Base-by-base conservation (phyloP, 2,113 vertebrate genomes). In the Phalacrocorax pelagicus region DNA sequence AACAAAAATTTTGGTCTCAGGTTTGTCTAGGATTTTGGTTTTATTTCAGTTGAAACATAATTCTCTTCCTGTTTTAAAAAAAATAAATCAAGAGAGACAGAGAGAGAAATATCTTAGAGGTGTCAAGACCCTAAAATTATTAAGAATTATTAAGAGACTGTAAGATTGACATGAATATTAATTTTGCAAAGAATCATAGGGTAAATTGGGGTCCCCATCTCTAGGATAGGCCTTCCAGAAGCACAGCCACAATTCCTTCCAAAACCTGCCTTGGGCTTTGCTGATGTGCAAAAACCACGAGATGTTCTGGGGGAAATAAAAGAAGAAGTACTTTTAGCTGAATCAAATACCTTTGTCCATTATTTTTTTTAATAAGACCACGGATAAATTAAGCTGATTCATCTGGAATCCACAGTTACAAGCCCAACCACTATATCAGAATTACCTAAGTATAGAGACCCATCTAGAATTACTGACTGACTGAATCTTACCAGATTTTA, bases 181-280 rank as follows among this genome's bases (percentile, higher is more conserved):
- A 34, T 49, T 94, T 69, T 77, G 1, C 17, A 83, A 47, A 47
- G 9, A 27, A 83, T 1, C 1, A 57, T 10, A 63, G 2, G 9
- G 1, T 1, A 79, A 78, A 55, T 2, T 51, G 8, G 6, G 4
- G 5, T 57, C 1, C 3, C 4, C 2, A 9, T 46, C 14, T 67
- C 59, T 44, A 66, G 30, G 21, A 59, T 1, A 72, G 4, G 1
- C 2, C 5, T 62, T 78, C 23, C 2, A 67, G 11, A 75, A 78
- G 46, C 7, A 27, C 8, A 87, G 0, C 0, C 9, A 62, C 5
- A 3, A 30, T 78, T 47, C 2, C 16, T 51, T 70, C 9, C 5
- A 81, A 55, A 46, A 71, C 9, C 8, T 38, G 15, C 15, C 3
- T 20, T 81, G 13, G 4, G 1, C 34, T 81, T 79, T 69, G 8